Conservation (phyloP, 2,888 invertebrate species). For the Tuta absoluta region DNA sequence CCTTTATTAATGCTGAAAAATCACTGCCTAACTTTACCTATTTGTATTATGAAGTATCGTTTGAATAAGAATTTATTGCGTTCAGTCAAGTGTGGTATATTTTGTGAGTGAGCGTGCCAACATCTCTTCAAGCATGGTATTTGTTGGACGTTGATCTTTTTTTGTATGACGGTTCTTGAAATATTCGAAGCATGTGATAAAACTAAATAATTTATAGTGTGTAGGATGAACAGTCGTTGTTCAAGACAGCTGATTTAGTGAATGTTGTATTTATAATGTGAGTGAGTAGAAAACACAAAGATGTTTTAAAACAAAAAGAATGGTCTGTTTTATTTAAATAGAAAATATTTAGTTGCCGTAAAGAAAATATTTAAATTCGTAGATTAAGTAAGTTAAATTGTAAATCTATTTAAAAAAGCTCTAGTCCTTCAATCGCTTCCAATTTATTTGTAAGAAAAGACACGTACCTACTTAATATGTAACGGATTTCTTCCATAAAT, state of each 20-base stretch:
- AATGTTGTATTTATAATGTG: not conserved
- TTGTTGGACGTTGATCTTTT: conserved; percentile 45
- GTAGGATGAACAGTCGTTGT: not conserved
- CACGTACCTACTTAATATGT: not conserved
- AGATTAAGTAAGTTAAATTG: not conserved
- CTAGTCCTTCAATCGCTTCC: not conserved
- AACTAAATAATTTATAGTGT: conserved; percentile 16
- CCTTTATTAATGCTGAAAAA: conserved; percentile 16
- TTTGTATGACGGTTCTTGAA: conserved; percentile 37
- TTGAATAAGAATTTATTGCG: conserved; percentile 19
- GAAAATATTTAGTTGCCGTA: no score
- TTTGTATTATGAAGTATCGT: conserved; percentile 18
- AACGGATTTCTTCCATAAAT: conserved; percentile 6
- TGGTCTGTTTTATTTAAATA: not conserved
- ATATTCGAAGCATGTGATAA: conserved; percentile 40
- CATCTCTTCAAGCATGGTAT: conserved; percentile 44
- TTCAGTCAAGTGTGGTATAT: conserved; percentile 37
- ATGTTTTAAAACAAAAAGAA: not conserved
- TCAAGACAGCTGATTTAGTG: not conserved
- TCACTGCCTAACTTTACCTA: conserved; percentile 24
- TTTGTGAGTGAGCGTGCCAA: conserved; percentile 53
- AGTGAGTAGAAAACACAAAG: not conserved
- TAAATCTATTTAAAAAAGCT: not conserved
- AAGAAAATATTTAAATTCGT: not conserved
- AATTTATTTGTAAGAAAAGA: not conserved